Evolutionary conservation across 92 coral and sea anemone species (phyloP).

Genomic region (Galaxea fascicularis): DNA sequence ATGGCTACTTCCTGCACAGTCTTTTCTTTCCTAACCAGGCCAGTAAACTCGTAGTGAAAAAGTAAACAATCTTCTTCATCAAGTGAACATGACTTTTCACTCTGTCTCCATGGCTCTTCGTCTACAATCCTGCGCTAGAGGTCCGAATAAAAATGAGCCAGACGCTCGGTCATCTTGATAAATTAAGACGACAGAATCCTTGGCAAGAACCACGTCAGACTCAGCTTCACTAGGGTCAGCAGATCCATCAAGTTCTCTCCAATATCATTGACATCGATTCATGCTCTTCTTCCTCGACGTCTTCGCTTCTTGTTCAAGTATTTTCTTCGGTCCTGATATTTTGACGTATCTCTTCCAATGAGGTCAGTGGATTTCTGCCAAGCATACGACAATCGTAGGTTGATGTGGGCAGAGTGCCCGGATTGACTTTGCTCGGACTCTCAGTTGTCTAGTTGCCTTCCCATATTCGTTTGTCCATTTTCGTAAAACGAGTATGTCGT

Average conservation of each 20-base stretch:
- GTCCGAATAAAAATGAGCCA: background rate
- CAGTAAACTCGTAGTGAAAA: no score
- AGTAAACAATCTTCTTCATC: background rate
- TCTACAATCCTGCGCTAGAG: background rate
- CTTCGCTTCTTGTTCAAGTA: no score
- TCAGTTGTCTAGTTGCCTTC: conserved; percentile 1
- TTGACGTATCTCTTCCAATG: background rate
- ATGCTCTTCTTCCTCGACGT: no score
- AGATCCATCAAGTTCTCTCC: no score
- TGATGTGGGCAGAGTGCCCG: conserved; percentile 1
- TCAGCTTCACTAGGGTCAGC: no score
- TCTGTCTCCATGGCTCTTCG: background rate
- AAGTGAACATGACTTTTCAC: background rate
- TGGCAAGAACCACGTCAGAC: no score
- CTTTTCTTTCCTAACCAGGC: no score
- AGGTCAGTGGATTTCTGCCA: background rate
- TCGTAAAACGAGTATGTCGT: background rate
- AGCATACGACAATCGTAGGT: background rate
- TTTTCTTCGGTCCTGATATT: background rate
- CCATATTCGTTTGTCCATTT: background rate
- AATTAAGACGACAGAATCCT: no score
- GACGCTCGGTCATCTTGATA: no score
- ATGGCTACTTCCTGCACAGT: no score
- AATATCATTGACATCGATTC: background rate
- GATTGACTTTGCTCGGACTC: conserved; percentile 18